These are phyloP conservation scores for Colossoma macropomum DNA, from an alignment of 2,113 vertebrate genomes.

Conservation along the genomic window DNA sequence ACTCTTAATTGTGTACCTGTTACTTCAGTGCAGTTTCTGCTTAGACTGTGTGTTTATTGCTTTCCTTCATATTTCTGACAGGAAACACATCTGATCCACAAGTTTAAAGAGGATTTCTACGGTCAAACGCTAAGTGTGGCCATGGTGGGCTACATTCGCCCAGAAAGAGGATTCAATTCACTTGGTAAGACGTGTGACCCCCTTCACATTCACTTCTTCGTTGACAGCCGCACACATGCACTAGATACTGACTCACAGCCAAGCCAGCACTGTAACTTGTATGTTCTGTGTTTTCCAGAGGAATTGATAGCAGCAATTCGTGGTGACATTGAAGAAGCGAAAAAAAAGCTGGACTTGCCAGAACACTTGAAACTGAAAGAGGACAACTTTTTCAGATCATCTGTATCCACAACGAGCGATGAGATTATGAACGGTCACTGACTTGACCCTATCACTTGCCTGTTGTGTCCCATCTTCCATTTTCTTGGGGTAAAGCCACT, in stretches of 20 bases:
- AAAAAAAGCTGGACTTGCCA: conserved; percentile 85
- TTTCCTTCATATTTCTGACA: conserved; percentile 56
- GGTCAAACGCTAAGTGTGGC: conserved; percentile 90
- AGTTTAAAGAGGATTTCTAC: conserved; percentile 95
- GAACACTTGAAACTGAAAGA: conserved; percentile 88
- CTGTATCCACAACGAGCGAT: conserved; percentile 51
- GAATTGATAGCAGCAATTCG: conserved; percentile 90
- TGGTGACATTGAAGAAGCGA: conserved; percentile 90
- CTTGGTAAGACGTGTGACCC: conserved; percentile 77
- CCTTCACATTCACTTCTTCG: neutral
- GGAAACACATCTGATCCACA: conserved; percentile 96
- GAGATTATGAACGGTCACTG: conserved; percentile 84
- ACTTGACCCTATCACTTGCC: conserved; percentile 55
- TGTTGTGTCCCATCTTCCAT: neutral
- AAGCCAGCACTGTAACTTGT: neutral
- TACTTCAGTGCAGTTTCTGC: no score
- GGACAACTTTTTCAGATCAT: conserved; percentile 86
- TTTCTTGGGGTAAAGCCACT: conserved; percentile 8
- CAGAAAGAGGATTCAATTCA: conserved; percentile 89
- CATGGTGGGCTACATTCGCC: conserved; percentile 92
- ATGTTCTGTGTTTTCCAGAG: conserved; percentile 72
- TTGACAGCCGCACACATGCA: no score
- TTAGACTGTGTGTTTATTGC: neutral
- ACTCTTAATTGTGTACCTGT: no score
- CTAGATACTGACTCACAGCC: no score